Evolutionary conservation across 2,888 invertebrate genomes (phyloP), one percentile per base, ranked within the genome.

Genomic region (Chelonus formosanus): DNA sequence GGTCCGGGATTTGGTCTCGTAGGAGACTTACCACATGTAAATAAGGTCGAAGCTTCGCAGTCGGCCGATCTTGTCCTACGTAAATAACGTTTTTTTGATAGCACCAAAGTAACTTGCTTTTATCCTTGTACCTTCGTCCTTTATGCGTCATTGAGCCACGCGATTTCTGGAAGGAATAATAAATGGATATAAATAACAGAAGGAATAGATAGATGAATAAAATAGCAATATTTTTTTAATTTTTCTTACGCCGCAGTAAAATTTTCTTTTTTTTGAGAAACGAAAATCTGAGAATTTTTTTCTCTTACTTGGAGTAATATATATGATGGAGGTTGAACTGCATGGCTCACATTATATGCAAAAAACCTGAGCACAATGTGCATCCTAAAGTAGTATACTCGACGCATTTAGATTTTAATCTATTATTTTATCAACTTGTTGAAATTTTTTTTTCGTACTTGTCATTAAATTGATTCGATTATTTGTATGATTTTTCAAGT

Each of bases 11-110:
- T 84, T 82, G 76, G 80, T 83, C 84, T 81, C 83, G 83, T 74
- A 81, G 83, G 84, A 84, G 84, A 84, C 84, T 84, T 83, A 84
- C 83, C 84, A 83, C 84, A 83, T 84, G 83, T 84, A 84, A 84
- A 84, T 84, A 84, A 83, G 83, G 82, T 81, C 80, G 78, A 78
- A 82, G 78, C 76, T 74, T 75, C 76, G 76, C 74, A 75, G 67
- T 50, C 60, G 67, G 64, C 62, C 70, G 67, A 70, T 71, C 70
- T 68, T 70, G 70, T 71, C 70, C 73, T 73, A 67, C 81, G 84
- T 83, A 83, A 83, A 83, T 83, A 84, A 83, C 83, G 81, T 82
- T 82, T 83, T 83, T 82, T 82, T 81, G 77, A 81, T 82, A 82
- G 76, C 71, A 72, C 64, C 70, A 40, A 45, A 53, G 61, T 68